phyloP scores from a whole-genome alignment of 2,888 invertebrate genomes.

The Protodeltote pygarga region DNA sequence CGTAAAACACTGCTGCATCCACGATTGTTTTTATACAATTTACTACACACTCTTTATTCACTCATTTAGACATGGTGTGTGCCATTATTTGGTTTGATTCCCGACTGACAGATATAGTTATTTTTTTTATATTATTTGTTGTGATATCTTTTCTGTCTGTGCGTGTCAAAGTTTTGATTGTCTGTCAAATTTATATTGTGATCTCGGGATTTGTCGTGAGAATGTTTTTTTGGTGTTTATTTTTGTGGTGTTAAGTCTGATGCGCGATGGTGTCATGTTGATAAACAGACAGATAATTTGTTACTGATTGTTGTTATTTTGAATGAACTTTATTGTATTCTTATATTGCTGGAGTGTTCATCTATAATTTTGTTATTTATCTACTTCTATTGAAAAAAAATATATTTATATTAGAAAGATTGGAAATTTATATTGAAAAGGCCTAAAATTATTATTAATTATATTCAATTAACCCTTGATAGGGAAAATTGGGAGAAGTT shows the following conservation, averaged over 20 bases:
- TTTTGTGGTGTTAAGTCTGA: slow-evolving; percentile 42
- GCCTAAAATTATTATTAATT: no score
- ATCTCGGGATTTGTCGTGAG: slow-evolving; percentile 70
- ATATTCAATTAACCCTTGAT: no score
- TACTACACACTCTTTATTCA: slow-evolving; percentile 71
- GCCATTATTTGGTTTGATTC: slow-evolving; percentile 81
- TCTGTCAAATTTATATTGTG: slow-evolving; percentile 83
- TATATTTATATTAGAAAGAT: no score
- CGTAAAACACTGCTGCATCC: slow-evolving; percentile 79
- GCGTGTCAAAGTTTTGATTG: slow-evolving; percentile 81
- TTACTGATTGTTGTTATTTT: not conserved
- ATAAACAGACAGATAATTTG: slow-evolving; percentile 7
- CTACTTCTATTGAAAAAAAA: no score
- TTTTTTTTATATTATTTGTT: slow-evolving; percentile 73
- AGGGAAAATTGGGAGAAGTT: no score
- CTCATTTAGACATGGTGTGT: slow-evolving; percentile 73
- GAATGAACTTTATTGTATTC: not conserved
- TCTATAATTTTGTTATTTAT: no score
- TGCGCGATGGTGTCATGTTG: slow-evolving; percentile 41
- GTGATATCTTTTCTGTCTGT: slow-evolving; percentile 71
- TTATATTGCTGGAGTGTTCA: no score
- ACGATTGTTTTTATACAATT: slow-evolving; percentile 86
- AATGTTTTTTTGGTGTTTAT: slow-evolving; percentile 60
- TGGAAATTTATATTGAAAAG: no score
- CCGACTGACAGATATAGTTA: slow-evolving; percentile 80